Evolutionary conservation across 2,113 vertebrate genomes (phyloP), one percentile per base, ranked within the genome.

Genomic region (Aegotheles bennettii): DNA sequence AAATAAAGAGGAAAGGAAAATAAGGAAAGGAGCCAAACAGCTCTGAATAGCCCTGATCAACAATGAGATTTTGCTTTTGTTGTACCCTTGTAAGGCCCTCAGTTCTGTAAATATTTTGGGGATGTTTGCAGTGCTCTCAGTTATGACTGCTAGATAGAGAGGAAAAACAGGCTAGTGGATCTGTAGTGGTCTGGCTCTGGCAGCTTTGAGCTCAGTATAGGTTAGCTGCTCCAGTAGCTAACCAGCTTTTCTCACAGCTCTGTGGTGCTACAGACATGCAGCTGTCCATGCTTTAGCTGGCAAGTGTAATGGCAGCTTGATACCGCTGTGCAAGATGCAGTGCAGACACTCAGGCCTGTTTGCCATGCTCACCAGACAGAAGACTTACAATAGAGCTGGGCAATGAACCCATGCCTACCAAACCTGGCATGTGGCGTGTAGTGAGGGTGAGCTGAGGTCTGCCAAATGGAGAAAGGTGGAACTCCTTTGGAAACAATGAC

Each of bases 341-440:
- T 13, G 29, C 14, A 11, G 38, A 13, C 15, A 3, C 28, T 38
- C 8, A 4, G 25, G 15, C 17, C 24, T 50, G 13, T 33, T 38
- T 60, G 63, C 31, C 19, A 5, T 0, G 0, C 6, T 71, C 5
- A 38, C 26, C 40, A 35, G 56, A 13, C 10, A 35, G 42, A 56
- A 33, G 28, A n/a, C 16, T 16, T 5, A 6, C 17, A 33, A 15
- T 3, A 23, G 15, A 21, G 11, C 9, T 35, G 33, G 36, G 36
- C 7, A 4, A 15, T 35, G 15, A 8, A 28, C 16, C 26, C 8
- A 0, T 25, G 29, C 23, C 38, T 47, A 25, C 48, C 76, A 31
- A 47, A 24, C 26, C 42, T 59, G 65, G 14, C 21, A 36, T 29
- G 19, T 18, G 16, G n/a, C 77, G 19, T 29, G 11, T 3, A 4